A percentile compares a stretch with the other conserved stretches of the same genome.
Conservation (phyloP, 2,888 invertebrate species). For the Pharmacophagus antenor region DNA sequence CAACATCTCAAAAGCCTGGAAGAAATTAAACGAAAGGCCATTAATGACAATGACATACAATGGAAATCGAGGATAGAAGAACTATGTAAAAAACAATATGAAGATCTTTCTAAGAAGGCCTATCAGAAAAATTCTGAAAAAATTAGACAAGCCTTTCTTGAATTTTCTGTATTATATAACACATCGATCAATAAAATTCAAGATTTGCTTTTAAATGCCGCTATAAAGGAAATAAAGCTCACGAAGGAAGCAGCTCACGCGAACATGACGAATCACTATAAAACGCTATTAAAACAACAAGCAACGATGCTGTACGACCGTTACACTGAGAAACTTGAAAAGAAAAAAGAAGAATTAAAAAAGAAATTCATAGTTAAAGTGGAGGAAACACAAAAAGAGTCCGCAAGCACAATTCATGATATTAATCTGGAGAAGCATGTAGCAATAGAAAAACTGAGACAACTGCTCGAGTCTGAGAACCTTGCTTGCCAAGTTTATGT, state of each 20-base stretch:
- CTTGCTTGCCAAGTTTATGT: conserved; percentile 72
- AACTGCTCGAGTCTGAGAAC: conserved; percentile 60
- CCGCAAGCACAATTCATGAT: conserved; percentile 53
- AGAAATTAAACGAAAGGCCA: conserved; percentile 43
- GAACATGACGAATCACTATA: conserved; percentile 53
- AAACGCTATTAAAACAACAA: conserved; percentile 51
- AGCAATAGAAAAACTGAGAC: conserved; percentile 59
- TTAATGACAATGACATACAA: conserved; percentile 49
- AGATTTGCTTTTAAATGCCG: conserved; percentile 50
- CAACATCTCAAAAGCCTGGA: conserved; percentile 47
- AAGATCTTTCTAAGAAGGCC: conserved; percentile 42
- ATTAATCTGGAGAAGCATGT: conserved; percentile 63
- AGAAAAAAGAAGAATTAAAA: conserved; percentile 52
- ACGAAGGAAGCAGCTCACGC: conserved; percentile 43
- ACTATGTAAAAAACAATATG: conserved; percentile 43
- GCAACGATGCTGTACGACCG: conserved; percentile 54
- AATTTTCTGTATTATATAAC: conserved; percentile 54
- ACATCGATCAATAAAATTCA: conserved; percentile 58
- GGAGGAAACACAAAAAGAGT: conserved; percentile 40
- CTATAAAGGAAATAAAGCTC: conserved; percentile 51
- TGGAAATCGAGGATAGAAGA: conserved; percentile 51
- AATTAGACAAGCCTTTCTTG: conserved; percentile 50
- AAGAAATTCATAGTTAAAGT: conserved; percentile 48
- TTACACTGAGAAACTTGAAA: conserved; percentile 49
- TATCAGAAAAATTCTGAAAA: conserved; percentile 48